Evolutionary conservation across 2,113 vertebrate species (phyloP), one percentile per base, ranked within the genome.

Genomic region (Helogale parvula): DNA sequence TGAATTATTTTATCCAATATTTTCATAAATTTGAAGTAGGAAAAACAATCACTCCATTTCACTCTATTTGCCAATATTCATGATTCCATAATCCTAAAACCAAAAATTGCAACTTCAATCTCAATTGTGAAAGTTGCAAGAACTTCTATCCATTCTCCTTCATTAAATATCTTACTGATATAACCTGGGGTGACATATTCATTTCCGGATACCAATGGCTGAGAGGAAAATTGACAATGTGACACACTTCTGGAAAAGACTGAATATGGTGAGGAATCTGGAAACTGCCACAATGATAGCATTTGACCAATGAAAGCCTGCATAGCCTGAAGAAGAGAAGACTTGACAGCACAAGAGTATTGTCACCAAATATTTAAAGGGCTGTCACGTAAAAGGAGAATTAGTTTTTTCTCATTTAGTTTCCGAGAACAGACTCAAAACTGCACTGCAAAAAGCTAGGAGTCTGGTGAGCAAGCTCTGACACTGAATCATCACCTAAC

Each of bases 11-110:
- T 77, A 87, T 83, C 38, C 16, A 85, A 50, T 5, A 79, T 52
- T 60, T 95, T 88, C 54, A 84, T 85, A 88, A 80, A 7, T n/a
- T 74, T 71, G 2, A 50, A 82, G 69, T 54, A 95, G 65, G 69
- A 94, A 94, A 29, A 82, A 0, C 10, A 81, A 1, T 45, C 72
- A 79, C 65, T 83, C 15, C 15, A 71, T 33, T 94, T 92, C 57
- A 84, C 23, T 74, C 45, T 83, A n/a, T 90, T 87, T 90, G 14
- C 29, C 63, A 77, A 41, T 41, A 72, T 83, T 89, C 23, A 57
- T 92, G 21, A 76, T 25, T 90, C 33, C 47, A 38, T 90, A 60
- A 93, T 74, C 17, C 21, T 85, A 52, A 97, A 95, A 93, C 21
- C 76, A 96, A 76, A 2, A 63, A 86, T 4, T 54, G 3, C 54